Base-by-base conservation (phyloP, 2,113 vertebrate genomes). In the Caranx melampygus region DNA sequence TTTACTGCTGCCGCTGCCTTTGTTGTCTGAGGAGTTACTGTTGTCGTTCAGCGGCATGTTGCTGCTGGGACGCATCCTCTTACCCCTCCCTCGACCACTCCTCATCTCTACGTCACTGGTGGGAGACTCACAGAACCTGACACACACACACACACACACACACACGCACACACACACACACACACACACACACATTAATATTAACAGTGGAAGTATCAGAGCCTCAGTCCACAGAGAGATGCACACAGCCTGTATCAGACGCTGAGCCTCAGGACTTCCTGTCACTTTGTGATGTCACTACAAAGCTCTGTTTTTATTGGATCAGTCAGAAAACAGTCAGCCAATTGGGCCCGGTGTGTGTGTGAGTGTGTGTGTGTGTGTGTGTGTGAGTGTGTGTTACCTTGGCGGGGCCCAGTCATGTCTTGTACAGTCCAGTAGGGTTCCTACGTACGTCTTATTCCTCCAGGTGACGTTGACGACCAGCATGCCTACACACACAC, bases 81-180 rank as follows among this genome's bases (percentile, higher is more conserved):
- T 99, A 20, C 97, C 98, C 75, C 98, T 94, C 18, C 98, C 98
- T 5, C 98, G 96, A 2, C 97, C 97, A 0, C 97, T 97, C 26
- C 97, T 96, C 97, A 99, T 99, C 88, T 99, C 98, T 80, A 99
- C 91, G 78, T 99, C 98, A 1, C 98, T 99, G 85, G 97, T 98
- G 2, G 98, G 98, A 65, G 97, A 99, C 87, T 99, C 98, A 3
- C 98, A 99, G 92, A 99, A 99, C 95, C 98, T 99, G 89, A 18
- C 55, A 1, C 26, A 78, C 51, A 54, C 51, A 8, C 37, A 37
- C 6, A 37, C 6, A 37, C 37, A 8, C 37, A n/a, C n/a, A n/a
- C n/a, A n/a, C n/a, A n/a, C n/a, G n/a, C n/a, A n/a, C n/a, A n/a
- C n/a, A n/a, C n/a, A n/a, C n/a, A n/a, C n/a, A n/a, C n/a, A n/a